phyloP scores from a whole-genome alignment of 2,888 invertebrate species.

The Cryptus armator region DNA sequence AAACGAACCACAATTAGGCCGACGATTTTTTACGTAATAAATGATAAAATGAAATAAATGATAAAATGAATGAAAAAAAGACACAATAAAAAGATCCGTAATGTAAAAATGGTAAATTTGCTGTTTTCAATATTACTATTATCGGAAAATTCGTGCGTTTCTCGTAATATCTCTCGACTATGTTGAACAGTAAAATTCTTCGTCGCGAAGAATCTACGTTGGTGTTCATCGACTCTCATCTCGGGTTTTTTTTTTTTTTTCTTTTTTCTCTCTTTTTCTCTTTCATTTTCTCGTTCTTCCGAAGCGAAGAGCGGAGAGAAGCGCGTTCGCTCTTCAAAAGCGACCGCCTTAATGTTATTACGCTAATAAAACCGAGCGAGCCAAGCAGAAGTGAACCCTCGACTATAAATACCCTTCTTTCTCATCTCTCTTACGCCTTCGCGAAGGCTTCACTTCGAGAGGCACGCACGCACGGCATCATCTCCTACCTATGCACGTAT shows the following conservation, averaged over 20 bases:
- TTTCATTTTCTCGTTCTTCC: conserved; percentile 50
- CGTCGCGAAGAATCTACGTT: conserved; percentile 57
- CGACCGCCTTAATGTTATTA: conserved; percentile 82
- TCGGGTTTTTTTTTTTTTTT: conserved; percentile 57
- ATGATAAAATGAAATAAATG: background rate
- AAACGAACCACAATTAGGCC: background rate
- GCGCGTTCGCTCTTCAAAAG: conserved; percentile 76
- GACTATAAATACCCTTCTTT: conserved; percentile 78
- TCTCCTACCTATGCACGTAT: conserved; percentile 64
- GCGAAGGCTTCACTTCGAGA: conserved; percentile 43
- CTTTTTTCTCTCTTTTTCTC: conserved; percentile 48
- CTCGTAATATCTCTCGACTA: conserved; percentile 55
- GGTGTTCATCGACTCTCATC: conserved; percentile 66
- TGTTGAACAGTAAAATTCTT: conserved; percentile 46
- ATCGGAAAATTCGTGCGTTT: conserved; percentile 25
- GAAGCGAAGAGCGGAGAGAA: conserved; percentile 57
- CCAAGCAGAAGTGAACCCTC: conserved; percentile 74
- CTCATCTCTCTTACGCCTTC: conserved; percentile 46
- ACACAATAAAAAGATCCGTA: background rate
- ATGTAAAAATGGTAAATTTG: conserved; percentile 16
- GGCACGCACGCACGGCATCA: conserved; percentile 53
- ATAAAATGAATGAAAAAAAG: background rate
- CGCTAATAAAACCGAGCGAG: conserved; percentile 82
- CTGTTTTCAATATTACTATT: conserved; percentile 43
- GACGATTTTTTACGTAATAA: background rate